phyloP scores from a whole-genome alignment of 2,113 vertebrate genomes.

The Heliornis fulica region DNA sequence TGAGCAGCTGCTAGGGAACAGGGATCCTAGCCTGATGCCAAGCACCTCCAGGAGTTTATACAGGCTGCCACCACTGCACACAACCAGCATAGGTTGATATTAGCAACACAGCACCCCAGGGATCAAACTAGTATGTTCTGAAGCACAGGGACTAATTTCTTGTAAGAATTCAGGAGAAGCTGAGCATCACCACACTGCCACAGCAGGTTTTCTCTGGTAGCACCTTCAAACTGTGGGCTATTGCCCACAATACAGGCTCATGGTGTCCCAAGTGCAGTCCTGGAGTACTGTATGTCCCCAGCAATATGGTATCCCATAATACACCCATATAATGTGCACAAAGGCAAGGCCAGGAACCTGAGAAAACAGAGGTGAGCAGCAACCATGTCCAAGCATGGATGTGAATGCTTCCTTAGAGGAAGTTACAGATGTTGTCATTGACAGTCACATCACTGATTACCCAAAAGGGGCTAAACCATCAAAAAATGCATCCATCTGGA shows the following conservation, averaged over 20 bases:
- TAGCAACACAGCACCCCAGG: not conserved
- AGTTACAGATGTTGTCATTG: not conserved
- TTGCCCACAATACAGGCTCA: not conserved
- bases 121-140: accelerated
- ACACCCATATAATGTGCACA: accelerated
- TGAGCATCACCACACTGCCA: not conserved
- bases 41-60: not conserved
- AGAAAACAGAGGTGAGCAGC: not conserved
- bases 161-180: not conserved
- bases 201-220: not conserved
- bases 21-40: accelerated
- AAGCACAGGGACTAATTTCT: not conserved
- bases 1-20: not conserved
- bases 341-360: not conserved
- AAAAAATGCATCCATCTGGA: not conserved
- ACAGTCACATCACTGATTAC: not conserved
- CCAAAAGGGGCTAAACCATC: not conserved
- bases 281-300: not conserved
- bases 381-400: not conserved
- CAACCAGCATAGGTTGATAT: accelerated
- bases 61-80: not conserved
- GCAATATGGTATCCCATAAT: accelerated
- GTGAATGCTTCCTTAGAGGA: not conserved
- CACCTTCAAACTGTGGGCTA: not conserved
- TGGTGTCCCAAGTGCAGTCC: accelerated